Evolutionary conservation across 1,140 invertebrate genomes (phyloP).

Genomic region (Drosophila trapezifrons): DNA sequence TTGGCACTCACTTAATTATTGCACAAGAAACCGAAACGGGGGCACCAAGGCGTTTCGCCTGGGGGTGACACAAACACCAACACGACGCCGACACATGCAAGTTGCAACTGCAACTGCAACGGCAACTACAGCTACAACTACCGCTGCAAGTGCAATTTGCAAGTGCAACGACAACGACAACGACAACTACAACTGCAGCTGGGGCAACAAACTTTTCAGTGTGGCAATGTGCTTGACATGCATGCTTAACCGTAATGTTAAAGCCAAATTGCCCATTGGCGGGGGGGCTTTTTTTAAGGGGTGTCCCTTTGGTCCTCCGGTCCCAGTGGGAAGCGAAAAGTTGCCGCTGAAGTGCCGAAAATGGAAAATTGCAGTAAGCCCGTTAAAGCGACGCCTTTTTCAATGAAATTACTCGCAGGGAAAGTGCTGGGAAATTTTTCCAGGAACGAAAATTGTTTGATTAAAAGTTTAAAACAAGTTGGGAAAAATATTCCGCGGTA

Average conservation of each 20-base stretch:
- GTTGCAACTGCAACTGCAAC: slow-evolving; percentile 33
- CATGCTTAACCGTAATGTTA: slow-evolving; percentile 70
- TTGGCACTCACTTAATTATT: slow-evolving; percentile 82
- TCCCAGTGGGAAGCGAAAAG: slow-evolving; percentile 2
- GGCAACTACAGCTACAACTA: slow-evolving; percentile 22
- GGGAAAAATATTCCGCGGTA: background rate
- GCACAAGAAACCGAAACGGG: slow-evolving; percentile 76
- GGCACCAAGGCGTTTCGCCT: slow-evolving; percentile 64
- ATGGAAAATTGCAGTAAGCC: slow-evolving; percentile 11
- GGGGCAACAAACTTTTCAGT: slow-evolving; percentile 78
- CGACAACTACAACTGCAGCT: slow-evolving; percentile 50
- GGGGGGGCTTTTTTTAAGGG: slow-evolving; percentile 1
- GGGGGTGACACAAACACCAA: slow-evolving; percentile 26
- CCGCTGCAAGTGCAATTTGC: slow-evolving; percentile 30
- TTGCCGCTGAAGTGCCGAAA: slow-evolving; percentile 21
- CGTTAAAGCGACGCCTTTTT: slow-evolving; percentile 1
- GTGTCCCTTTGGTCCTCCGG: no score
- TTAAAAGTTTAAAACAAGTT: background rate
- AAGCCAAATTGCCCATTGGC: slow-evolving; percentile 67
- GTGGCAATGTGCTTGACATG: slow-evolving; percentile 75
- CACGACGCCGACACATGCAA: slow-evolving; percentile 19
- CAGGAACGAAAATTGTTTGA: background rate
- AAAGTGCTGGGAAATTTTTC: background rate
- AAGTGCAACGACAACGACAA: slow-evolving; percentile 32
- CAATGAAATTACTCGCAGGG: background rate